These are phyloP conservation scores for Halcyon malimbica DNA, from an alignment of 2,113 vertebrate genomes.

Conservation along the genomic window DNA sequence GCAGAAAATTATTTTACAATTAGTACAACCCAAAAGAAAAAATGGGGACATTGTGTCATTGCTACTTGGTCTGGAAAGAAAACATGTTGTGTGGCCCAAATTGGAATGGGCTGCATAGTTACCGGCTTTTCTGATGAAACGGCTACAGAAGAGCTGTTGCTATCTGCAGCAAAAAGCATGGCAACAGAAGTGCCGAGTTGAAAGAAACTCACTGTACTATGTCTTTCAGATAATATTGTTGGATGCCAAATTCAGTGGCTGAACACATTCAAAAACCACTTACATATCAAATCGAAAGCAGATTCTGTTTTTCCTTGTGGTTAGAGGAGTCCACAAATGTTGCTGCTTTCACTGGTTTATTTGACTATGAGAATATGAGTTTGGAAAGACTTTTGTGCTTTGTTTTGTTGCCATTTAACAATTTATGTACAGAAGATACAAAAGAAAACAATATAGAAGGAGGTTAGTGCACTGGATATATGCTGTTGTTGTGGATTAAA, in stretches of 20 bases:
- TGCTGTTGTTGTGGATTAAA: background rate
- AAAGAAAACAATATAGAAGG: background rate
- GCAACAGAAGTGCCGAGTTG: background rate
- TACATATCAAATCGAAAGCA: background rate
- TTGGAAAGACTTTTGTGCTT: background rate
- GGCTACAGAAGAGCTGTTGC: background rate
- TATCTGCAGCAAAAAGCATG: background rate
- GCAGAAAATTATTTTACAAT: background rate
- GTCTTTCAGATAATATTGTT: background rate
- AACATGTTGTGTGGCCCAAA: too few species aligned
- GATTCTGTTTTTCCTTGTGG: background rate
- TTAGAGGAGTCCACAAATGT: background rate
- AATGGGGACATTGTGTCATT: background rate
- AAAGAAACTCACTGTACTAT: background rate
- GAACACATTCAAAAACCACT: background rate
- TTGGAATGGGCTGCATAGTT: background rate
- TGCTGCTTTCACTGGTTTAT: background rate
- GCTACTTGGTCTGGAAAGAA: background rate
- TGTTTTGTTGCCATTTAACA: background rate
- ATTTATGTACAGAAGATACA: background rate
- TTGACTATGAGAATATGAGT: background rate
- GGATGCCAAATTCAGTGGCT: constrained; percentile 3
- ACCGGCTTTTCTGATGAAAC: background rate
- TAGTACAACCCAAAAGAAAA: background rate
- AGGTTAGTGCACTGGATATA: background rate